Conservation (phyloP, 2,113 vertebrate species). For the Salvelinus namaycush region DNA sequence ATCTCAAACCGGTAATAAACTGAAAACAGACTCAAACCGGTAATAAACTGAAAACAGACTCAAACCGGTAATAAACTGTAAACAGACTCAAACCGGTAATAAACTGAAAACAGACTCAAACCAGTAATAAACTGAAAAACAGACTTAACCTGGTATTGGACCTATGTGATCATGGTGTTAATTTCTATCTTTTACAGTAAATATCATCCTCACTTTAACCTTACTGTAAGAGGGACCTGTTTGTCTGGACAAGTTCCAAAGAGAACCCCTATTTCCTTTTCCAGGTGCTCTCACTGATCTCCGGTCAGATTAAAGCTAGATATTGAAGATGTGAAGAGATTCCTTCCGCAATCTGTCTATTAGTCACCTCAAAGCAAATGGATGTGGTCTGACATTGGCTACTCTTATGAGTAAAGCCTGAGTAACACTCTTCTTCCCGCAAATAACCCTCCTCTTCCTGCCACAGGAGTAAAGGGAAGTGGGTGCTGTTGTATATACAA, state of each 20-base stretch:
- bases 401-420: slow-evolving; percentile 57
- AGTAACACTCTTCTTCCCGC: slow-evolving; percentile 63
- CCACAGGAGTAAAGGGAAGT: slow-evolving; percentile 56
- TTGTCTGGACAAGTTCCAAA: not conserved
- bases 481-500: slow-evolving; percentile 47
- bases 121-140: no score
- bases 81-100: no score
- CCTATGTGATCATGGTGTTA: not conserved
- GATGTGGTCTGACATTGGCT: slow-evolving; percentile 34
- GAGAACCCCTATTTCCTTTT: slow-evolving; percentile 16
- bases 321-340: not conserved
- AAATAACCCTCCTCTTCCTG: slow-evolving; percentile 60
- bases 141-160: not conserved
- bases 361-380: slow-evolving; percentile 62
- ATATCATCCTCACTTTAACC: not conserved
- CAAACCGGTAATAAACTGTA: no score
- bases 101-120: no score
- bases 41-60: no score
- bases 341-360: slow-evolving; percentile 46
- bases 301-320: slow-evolving; percentile 48
- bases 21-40: no score
- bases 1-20: no score
- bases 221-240: not conserved
- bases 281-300: slow-evolving; percentile 23
- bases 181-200: slow-evolving; percentile 4